phyloP scores from a whole-genome alignment of 2,113 vertebrate genomes.

The Pampusana beccarii region DNA sequence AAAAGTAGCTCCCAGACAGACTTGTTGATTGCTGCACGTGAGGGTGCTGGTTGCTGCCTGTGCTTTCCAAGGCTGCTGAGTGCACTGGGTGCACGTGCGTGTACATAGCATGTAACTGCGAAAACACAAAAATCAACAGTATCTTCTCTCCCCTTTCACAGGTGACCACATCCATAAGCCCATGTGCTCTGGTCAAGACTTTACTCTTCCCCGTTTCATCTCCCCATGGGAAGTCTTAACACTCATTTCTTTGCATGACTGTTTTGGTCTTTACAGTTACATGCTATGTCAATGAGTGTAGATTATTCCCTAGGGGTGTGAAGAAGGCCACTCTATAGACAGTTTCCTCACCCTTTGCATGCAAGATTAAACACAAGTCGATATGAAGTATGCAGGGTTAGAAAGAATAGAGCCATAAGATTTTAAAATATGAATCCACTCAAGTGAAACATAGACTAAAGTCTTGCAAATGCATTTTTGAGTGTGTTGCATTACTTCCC shows the following conservation, averaged over 20 bases:
- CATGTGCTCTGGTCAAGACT: neutral
- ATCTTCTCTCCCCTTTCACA: neutral
- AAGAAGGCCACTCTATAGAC: constrained; percentile 49
- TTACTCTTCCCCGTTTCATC: neutral
- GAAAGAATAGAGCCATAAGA: constrained; percentile 59
- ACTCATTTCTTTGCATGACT: neutral
- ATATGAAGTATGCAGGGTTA: constrained; percentile 51
- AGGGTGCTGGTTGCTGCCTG: accelerated
- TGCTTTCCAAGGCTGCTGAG: neutral
- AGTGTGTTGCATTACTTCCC: constrained; percentile 66
- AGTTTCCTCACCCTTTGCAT: constrained; percentile 42
- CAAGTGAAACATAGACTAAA: constrained; percentile 64
- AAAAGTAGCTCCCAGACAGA: neutral
- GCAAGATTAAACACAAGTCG: constrained; percentile 63
- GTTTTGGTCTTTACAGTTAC: constrained; percentile 30
- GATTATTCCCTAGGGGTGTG: constrained; percentile 46
- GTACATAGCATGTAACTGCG: too few relatives aligned
- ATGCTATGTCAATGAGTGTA: neutral
- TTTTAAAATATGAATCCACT: constrained; percentile 64
- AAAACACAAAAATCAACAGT: accelerated
- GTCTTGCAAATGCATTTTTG: constrained; percentile 67
- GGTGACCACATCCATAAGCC: neutral
- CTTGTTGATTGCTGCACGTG: neutral
- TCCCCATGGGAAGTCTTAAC: constrained; percentile 6
- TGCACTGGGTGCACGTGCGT: too few relatives aligned